Base-by-base conservation (phyloP, 2,797 vertebrate genomes). In the Lophotriccus pileatus region DNA sequence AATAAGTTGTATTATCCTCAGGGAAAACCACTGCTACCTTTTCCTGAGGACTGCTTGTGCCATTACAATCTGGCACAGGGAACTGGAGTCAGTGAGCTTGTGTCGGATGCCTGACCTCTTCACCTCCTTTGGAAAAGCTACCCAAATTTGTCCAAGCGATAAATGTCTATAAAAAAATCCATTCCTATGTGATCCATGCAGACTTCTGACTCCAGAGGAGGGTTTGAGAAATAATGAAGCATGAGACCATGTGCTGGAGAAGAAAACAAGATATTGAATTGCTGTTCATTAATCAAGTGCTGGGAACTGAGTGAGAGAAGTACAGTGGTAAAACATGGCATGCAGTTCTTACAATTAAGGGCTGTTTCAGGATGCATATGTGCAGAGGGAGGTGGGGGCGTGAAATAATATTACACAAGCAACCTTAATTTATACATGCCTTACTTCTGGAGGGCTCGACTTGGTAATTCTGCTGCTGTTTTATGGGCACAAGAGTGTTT, bases 181-280 rank as follows among this genome's bases (percentile, higher is more conserved):
- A 43, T 50, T 25, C 18, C 24, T 79, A 30, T 8, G 6, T 32
- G 43, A 80, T 83, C 70, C 41, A 37, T 34, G 53, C 60, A 78
- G 81, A 67, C 43, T 87, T 90, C 63, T 96, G 64, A 76, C 64
- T 95, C 77, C 36, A 47, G 76, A 84, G 62, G 59, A 58, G 56
- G 30, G 14, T 74, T 60, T 85, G 34, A 84, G 53, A 58, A 67
- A 32, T 59, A 78, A 87, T 76, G 67, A 84, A 79, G 85, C 74
- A 79, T 1, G 4, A 93, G 91, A 46, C 70, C 63, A 14, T 3
- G 36, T 78, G 27, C 37, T 67, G 47, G 53, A 70, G 91, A 82
- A 79, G 67, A 92, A 96, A 96, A 88, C 55, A 94, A 94, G 85
- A 73, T 90, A 80, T 25, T 86, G 76, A 94, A 89, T 90, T 82